Evolutionary conservation across 2,113 vertebrate species (phyloP).

Genomic region (Blennius ocellaris): DNA sequence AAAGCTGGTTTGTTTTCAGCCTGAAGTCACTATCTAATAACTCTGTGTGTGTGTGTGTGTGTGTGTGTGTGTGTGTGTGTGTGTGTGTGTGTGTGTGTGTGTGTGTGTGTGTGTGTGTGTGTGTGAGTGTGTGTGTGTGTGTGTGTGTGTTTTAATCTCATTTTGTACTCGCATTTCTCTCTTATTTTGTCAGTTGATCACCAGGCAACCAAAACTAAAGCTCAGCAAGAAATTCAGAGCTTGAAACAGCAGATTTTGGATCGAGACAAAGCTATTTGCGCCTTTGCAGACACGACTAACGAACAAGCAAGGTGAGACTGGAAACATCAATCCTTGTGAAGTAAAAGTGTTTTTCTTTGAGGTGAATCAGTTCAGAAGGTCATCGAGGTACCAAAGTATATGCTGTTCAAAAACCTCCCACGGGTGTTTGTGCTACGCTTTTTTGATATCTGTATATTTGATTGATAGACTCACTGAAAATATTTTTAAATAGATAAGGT

Average conservation of each 20-base stretch:
- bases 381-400: too few relatives aligned
- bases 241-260: slow-evolving; percentile 74
- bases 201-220: slow-evolving; percentile 26
- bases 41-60: too few relatives aligned
- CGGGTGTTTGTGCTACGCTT: too few relatives aligned
- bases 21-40: not conserved
- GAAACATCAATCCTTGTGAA: not conserved
- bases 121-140: too few relatives aligned
- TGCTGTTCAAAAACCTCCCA: too few relatives aligned
- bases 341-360: not conserved
- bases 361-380: not conserved
- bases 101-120: too few relatives aligned
- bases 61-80: too few relatives aligned
- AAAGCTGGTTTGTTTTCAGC: not conserved
- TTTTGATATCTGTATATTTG: too few relatives aligned
- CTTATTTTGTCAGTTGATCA: slow-evolving; percentile 60
- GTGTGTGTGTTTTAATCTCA: too few relatives aligned
- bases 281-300: slow-evolving; percentile 57
- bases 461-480: too few relatives aligned
- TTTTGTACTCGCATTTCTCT: not conserved
- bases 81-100: too few relatives aligned
- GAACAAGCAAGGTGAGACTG: slow-evolving; percentile 74
- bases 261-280: slow-evolving; percentile 76
- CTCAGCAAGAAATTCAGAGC: slow-evolving; percentile 32
- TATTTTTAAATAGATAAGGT: too few relatives aligned